Base-by-base conservation (phyloP, 2,113 vertebrate species). In the Dendrocopos noguchii region DNA sequence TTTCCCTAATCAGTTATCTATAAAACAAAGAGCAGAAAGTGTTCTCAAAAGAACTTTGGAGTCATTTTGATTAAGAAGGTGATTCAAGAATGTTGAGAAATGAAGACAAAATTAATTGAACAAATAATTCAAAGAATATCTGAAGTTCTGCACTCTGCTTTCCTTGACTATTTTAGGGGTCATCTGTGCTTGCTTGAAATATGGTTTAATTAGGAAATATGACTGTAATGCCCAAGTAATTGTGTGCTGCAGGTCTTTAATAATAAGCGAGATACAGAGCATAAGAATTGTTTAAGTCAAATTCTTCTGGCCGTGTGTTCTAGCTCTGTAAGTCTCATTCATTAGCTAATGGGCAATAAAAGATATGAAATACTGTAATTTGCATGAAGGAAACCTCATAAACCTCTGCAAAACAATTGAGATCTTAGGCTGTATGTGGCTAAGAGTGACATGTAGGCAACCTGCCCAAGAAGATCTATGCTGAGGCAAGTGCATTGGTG, bases 61-160 rank as follows among this genome's bases (percentile, higher is more conserved):
- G 19, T 33, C 55, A 77, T 77, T 89, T 92, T 63, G 4, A 74
- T 84, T 67, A 52, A 85, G 33, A 74, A 59, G 10, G 2, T 64
- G 15, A 50, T 56, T 72, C 19, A 44, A 83, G n/a, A 89, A 67
- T 57, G 3, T 39, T 57, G 47, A 67, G 33, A 87, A 91, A 92
- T 74, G 57, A 67, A 67, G 44, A 9, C 12, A 92, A 84, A 89
- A 80, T 33, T 74, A 25, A 71, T 87, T 70, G 20, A 87, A 76
- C 0, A 0, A 36, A 4, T n/a, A 16, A 52, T 63, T 52, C 31
- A 50, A 78, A 83, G 12, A 72, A 50, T 68, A 44, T 7, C 7
- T 17, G 28, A 36, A 70, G 4, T 70, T 78, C 46, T 84, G 20
- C 44, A 76, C 16, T 27, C 50, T 66, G n/a, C 3, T 39, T 55